Evolutionary conservation across 1,140 invertebrate species (phyloP).

Genomic region (Drosophila bocqueti): DNA sequence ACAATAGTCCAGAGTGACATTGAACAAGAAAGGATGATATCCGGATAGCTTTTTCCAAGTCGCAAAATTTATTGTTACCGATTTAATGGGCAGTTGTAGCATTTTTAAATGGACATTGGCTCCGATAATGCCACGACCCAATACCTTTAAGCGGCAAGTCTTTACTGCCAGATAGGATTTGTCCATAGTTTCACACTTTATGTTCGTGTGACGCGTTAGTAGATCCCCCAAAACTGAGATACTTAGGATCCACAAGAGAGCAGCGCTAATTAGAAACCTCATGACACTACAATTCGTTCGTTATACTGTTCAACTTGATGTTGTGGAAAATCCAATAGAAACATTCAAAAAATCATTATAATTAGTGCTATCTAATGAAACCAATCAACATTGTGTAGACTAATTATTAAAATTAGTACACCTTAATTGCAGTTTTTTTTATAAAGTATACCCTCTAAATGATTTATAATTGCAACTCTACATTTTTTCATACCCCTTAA

Average conservation of each 20-base stretch:
- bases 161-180: not conserved
- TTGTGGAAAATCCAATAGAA: not conserved
- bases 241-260: not conserved
- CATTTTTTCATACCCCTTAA: no score
- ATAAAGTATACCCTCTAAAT: no score
- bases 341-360: not conserved
- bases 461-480: no score
- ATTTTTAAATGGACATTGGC: conserved; percentile 13
- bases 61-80: not conserved
- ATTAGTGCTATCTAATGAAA: not conserved
- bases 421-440: no score
- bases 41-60: conserved; percentile 33
- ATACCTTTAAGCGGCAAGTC: conserved; percentile 19
- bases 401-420: no score
- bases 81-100: not conserved
- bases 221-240: not conserved
- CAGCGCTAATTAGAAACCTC: not conserved
- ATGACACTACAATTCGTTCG: not conserved
- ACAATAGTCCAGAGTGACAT: conserved; percentile 24
- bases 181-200: conserved; percentile 26
- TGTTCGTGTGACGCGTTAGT: conserved; percentile 32
- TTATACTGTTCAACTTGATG: not conserved
- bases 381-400: no score
- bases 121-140: conserved; percentile 37
- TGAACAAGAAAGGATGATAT: conserved; percentile 47